phyloP scores from a whole-genome alignment of 2,113 vertebrate species.

The human region GRCh38 chr3:24132001-24132500 shows the following conservation, averaged over 20 bases:
- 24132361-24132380: background rate
- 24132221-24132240: background rate
- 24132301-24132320: background rate
- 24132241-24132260: background rate
- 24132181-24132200: background rate
- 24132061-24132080: background rate
- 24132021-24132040: background rate
- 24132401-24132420: background rate
- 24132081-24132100: background rate
- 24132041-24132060: background rate
- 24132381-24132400: background rate
- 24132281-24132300: background rate
- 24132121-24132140: background rate
- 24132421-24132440: background rate
- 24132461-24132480: background rate
- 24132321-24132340: background rate
- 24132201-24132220: background rate
- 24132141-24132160: conserved; percentile 47
- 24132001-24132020: background rate
- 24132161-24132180: conserved; percentile 8
- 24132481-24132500: background rate
- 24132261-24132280: background rate
- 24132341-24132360: background rate
- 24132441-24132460: background rate
- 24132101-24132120: background rate